Evolutionary conservation across 2,888 invertebrate species (phyloP).

Genomic region (Machimus rusticus): DNA sequence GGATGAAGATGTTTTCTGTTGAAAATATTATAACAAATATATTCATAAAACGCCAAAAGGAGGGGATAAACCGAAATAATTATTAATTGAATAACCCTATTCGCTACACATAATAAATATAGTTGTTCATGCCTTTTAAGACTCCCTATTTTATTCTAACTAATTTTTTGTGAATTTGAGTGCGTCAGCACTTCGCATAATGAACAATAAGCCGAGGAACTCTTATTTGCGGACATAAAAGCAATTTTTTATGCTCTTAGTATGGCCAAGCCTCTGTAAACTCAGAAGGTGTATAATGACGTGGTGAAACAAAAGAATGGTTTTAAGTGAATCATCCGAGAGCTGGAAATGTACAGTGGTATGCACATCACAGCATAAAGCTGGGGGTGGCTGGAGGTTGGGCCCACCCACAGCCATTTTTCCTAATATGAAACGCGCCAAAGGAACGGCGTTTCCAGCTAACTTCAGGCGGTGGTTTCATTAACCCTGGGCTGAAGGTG

Average conservation of each 20-base stretch:
- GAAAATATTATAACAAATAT: no score
- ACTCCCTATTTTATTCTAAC: not conserved
- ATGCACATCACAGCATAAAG: not conserved
- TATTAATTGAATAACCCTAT: not conserved
- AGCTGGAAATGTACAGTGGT: not conserved
- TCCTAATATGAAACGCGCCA: slow-evolving; percentile 30
- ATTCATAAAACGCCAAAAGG: no score
- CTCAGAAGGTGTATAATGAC: not conserved
- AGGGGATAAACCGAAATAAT: not conserved
- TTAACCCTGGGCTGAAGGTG: not conserved
- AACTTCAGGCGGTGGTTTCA: not conserved
- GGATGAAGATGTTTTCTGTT: no score
- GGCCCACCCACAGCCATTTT: not conserved
- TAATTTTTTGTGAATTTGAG: not conserved
- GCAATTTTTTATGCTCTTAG: not conserved
- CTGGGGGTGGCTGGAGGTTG: not conserved
- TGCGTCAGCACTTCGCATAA: not conserved
- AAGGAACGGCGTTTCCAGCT: not conserved
- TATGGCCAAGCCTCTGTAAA: not conserved
- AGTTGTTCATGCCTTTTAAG: not conserved
- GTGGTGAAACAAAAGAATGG: not conserved
- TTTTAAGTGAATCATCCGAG: slow-evolving; percentile 22
- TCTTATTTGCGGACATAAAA: not conserved
- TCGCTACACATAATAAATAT: not conserved
- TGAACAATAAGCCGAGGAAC: not conserved